Conservation (phyloP, 2,113 vertebrate species). For the Psilopsiagon aurifrons region DNA sequence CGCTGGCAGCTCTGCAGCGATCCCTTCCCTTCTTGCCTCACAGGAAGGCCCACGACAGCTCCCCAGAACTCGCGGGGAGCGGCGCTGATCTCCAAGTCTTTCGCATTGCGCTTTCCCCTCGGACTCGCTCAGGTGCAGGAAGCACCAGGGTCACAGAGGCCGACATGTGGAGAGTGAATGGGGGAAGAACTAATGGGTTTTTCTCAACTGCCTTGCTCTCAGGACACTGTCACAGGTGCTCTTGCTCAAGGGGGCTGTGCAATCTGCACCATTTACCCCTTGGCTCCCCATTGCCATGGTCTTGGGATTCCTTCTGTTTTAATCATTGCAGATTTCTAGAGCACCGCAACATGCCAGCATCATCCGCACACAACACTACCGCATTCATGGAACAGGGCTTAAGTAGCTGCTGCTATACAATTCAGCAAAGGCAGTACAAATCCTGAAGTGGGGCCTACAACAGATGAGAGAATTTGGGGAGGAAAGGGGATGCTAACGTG, state of each 20-base stretch:
- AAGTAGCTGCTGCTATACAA: not conserved
- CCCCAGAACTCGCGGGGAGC: not conserved
- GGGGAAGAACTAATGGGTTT: constrained; percentile 10
- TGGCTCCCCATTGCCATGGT: not conserved
- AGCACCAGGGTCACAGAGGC: not conserved
- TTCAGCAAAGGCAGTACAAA: constrained; percentile 33
- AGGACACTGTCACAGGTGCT: constrained; percentile 33
- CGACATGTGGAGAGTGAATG: not conserved
- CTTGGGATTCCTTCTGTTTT: not conserved
- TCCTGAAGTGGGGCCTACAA: constrained; percentile 32
- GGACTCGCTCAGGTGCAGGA: not conserved
- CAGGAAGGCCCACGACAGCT: not conserved
- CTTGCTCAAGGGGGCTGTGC: not conserved
- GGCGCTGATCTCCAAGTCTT: not conserved
- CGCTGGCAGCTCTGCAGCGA: fast-evolving
- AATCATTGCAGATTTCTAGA: not conserved
- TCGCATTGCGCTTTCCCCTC: not conserved
- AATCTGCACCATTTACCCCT: not conserved
- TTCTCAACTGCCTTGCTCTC: constrained; percentile 17
- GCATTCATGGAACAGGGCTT: not conserved
- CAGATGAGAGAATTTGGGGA: constrained; percentile 21
- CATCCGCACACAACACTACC: not conserved
- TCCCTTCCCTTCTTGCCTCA: not conserved
- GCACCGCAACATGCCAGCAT: not conserved
- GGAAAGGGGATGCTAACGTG: constrained; percentile 20